Evolutionary conservation across 2,113 vertebrate genomes (phyloP).

Genomic region (Psammodynastes pulverulentus): DNA sequence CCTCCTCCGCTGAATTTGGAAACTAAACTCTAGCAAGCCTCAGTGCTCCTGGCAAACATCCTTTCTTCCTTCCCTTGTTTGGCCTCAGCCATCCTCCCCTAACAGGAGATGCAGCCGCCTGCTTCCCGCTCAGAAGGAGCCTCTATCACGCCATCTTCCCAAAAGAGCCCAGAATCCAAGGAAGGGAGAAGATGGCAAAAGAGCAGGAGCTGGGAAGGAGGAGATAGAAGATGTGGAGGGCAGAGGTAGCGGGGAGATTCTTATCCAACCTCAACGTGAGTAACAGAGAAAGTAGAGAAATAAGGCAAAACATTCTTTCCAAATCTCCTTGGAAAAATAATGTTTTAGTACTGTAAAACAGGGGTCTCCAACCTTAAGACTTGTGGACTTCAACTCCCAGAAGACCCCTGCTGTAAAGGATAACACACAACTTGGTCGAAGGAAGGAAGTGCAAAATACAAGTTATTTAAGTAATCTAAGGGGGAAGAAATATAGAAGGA

Average conservation of each 20-base stretch:
- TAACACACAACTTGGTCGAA: not conserved
- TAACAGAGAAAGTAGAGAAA: not conserved
- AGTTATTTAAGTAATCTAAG: not conserved
- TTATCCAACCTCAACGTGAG: not conserved
- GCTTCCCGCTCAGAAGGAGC: not conserved
- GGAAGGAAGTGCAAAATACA: not conserved
- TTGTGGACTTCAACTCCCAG: no score
- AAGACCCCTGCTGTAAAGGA: not conserved
- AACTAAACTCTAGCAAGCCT: not conserved
- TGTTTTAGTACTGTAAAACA: not conserved
- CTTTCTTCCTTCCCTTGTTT: not conserved
- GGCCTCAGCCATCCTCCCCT: not conserved
- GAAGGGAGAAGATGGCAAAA: not conserved
- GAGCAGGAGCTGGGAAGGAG: not conserved
- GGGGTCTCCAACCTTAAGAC: no score
- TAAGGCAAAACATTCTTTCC: not conserved
- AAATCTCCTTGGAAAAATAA: not conserved
- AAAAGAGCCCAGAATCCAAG: not conserved
- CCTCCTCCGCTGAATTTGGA: not conserved
- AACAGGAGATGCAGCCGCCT: not conserved
- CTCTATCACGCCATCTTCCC: not conserved
- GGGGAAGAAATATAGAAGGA: not conserved
- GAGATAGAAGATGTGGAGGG: not conserved
- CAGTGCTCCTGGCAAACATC: not conserved
- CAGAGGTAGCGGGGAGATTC: not conserved